Evolutionary conservation across 2,888 invertebrate species (phyloP).

Genomic region (Anodontia alba): DNA sequence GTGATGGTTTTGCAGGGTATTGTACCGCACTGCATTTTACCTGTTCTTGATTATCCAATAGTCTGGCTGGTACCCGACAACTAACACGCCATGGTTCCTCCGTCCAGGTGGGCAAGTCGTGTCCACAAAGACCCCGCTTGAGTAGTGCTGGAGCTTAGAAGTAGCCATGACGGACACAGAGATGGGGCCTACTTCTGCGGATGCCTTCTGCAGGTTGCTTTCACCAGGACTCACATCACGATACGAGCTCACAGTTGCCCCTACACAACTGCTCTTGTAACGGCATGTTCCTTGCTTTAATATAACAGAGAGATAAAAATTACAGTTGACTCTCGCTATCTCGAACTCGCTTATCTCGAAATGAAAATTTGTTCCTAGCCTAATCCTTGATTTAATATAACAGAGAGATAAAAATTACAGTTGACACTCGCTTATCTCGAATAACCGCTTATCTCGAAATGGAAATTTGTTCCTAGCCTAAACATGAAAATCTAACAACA

Average conservation of each 20-base stretch:
- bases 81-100: slow-evolving; percentile 25
- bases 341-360: no score
- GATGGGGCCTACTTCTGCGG: slow-evolving; percentile 3
- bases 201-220: background rate
- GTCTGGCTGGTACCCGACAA: slow-evolving; percentile 20
- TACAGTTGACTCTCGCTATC: no score
- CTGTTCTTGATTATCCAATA: slow-evolving; percentile 35
- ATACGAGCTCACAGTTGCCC: background rate
- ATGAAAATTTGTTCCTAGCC: no score
- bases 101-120: background rate
- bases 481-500: no score
- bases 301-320: no score
- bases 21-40: no score
- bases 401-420: no score
- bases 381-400: no score
- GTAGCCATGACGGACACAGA: slow-evolving; percentile 15
- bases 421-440: no score
- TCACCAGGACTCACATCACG: background rate
- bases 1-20: no score
- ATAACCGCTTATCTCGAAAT: no score
- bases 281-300: slow-evolving; percentile 10
- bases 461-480: no score
- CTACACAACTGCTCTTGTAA: background rate
- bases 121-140: slow-evolving; percentile 19
- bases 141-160: slow-evolving; percentile 13